A percentile compares a stretch with the other conserved stretches of the same genome.
These are phyloP conservation scores for Albula glossodonta DNA, from an alignment of 2,113 vertebrate species.

Conservation along the genomic window DNA sequence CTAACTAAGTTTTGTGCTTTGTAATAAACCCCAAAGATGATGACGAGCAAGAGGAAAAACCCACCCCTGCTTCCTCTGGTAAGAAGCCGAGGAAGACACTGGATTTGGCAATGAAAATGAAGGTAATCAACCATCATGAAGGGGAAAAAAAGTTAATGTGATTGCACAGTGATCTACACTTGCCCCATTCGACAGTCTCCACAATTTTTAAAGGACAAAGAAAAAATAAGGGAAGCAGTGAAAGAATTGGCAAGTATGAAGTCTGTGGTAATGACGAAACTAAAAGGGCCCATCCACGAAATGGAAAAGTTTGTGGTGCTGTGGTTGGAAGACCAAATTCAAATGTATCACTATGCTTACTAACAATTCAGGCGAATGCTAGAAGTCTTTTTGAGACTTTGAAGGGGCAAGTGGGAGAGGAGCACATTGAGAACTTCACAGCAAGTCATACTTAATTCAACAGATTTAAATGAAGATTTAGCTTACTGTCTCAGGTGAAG, in stretches of 20 bases:
- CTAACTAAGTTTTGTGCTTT: no score
- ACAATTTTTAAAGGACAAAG: neutral
- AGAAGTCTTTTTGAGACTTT: neutral
- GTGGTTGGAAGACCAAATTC: neutral
- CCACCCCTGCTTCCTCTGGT: neutral
- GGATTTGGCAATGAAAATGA: neutral
- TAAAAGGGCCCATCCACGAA: neutral
- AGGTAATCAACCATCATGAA: neutral
- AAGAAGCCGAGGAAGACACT: constrained; percentile 46
- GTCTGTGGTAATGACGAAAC: neutral
- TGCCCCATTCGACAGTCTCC: neutral
- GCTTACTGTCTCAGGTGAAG: neutral
- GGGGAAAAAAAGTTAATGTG: neutral
- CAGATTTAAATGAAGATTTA: neutral
- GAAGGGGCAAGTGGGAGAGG: neutral
- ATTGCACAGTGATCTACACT: neutral
- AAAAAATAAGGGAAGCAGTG: neutral
- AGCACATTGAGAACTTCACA: neutral
- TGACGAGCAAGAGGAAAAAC: no score
- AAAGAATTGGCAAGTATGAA: neutral
- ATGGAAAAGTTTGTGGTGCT: neutral
- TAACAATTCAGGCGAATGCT: neutral
- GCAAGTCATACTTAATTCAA: neutral
- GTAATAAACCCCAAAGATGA: no score
- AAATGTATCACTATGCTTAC: neutral